Conservation (phyloP, 2,797 vertebrate genomes). For the Zenarchopterus dispar region DNA sequence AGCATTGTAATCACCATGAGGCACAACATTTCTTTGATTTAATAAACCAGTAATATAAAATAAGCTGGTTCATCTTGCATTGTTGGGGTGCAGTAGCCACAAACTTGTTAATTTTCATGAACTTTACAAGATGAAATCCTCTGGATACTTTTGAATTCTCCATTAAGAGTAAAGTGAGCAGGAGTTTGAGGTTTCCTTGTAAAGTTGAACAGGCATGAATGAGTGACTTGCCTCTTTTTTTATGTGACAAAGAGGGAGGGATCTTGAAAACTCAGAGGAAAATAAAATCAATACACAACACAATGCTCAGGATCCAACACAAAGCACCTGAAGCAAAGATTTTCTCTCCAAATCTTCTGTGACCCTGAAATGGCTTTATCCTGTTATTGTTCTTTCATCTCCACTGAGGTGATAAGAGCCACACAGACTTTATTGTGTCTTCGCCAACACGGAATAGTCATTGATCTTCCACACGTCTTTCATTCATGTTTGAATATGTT, state of each 20-base stretch:
- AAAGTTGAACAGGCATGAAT: constrained; percentile 39
- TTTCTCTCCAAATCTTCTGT: constrained; percentile 52
- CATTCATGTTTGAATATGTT: too few species aligned
- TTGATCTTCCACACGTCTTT: constrained; percentile 58
- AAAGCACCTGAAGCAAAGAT: constrained; percentile 44
- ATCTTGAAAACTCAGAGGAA: constrained; percentile 33
- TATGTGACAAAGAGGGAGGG: constrained; percentile 21
- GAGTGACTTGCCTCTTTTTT: constrained; percentile 33
- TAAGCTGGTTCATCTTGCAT: background rate
- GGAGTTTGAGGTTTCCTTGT: constrained; percentile 4
- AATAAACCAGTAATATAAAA: background rate
- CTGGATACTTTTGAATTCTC: too few species aligned
- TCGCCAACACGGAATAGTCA: constrained; percentile 58
- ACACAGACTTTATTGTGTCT: constrained; percentile 60
- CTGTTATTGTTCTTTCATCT: constrained; percentile 70
- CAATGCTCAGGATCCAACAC: constrained; percentile 50
- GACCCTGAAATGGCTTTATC: constrained; percentile 72
- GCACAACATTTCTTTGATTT: too few species aligned
- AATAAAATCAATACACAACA: constrained; percentile 65
- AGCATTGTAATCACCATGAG: too few species aligned
- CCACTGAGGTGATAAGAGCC: constrained; percentile 56
- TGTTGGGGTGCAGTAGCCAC: background rate
- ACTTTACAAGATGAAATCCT: background rate
- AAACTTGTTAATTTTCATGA: background rate
- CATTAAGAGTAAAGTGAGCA: background rate